Evolutionary conservation across 2,113 vertebrate species (phyloP).

Genomic region (Cyprinus carpio): DNA sequence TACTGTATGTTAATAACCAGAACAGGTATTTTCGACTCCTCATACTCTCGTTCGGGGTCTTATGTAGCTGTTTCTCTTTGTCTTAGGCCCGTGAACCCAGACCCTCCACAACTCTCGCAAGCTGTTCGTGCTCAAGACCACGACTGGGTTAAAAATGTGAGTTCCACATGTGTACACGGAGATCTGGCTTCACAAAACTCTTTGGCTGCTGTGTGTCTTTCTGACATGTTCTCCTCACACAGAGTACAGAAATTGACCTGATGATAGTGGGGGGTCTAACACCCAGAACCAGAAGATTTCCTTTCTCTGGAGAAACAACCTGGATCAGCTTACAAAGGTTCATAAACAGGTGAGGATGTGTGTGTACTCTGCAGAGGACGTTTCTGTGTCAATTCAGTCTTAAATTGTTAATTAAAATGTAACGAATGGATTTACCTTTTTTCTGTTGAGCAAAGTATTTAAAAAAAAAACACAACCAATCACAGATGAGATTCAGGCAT

Average conservation of each 20-base stretch:
- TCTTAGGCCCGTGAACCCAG: conserved; percentile 88
- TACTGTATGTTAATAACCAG: neutral
- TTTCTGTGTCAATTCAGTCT: neutral
- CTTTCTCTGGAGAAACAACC: conserved; percentile 98
- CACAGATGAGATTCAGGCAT: neutral
- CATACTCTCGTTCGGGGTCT: neutral
- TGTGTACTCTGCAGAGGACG: neutral
- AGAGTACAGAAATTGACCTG: conserved; percentile 93
- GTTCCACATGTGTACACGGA: neutral
- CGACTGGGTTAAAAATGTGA: conserved; percentile 92
- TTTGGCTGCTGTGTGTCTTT: neutral
- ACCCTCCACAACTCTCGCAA: conserved; percentile 96
- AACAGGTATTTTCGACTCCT: too few relatives aligned
- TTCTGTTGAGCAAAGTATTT: neutral
- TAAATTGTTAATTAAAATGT: neutral
- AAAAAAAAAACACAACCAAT: neutral
- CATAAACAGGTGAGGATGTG: conserved; percentile 88
- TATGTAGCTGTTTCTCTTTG: neutral
- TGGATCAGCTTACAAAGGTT: conserved; percentile 97
- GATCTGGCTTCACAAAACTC: neutral
- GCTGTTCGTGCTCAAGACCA: conserved; percentile 95
- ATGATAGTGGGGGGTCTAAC: conserved; percentile 90
- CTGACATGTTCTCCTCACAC: conserved; percentile 14
- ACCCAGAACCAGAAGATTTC: conserved; percentile 96
- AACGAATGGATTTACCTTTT: neutral